These are phyloP conservation scores for Cephalotes varians DNA, from an alignment of 2,888 invertebrate species.

Conservation along the genomic window DNA sequence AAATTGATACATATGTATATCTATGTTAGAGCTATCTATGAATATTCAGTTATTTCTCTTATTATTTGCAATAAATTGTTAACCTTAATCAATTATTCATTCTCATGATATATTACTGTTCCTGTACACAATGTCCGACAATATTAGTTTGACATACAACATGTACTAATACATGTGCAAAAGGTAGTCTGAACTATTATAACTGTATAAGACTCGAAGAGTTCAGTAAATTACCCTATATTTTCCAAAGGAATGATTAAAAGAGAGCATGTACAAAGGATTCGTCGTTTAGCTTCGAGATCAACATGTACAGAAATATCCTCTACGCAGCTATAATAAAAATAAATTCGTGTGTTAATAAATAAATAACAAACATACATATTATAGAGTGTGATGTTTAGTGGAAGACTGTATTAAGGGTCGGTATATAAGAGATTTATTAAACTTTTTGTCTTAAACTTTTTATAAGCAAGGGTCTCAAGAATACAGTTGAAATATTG, in stretches of 20 bases:
- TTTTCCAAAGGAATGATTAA: slow-evolving; percentile 62
- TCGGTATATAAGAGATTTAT: slow-evolving; percentile 73
- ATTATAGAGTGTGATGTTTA: slow-evolving; percentile 76
- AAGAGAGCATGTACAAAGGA: slow-evolving; percentile 67
- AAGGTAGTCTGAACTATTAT: slow-evolving; percentile 42
- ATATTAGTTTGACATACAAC: slow-evolving; percentile 48
- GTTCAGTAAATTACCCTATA: slow-evolving; percentile 27
- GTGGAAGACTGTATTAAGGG: slow-evolving; percentile 77
- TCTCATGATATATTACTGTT: slow-evolving; percentile 61
- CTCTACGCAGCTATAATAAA: slow-evolving; percentile 71
- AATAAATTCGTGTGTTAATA: slow-evolving; percentile 69
- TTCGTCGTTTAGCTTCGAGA: slow-evolving; percentile 59
- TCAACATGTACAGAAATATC: slow-evolving; percentile 73
- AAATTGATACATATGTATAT: slow-evolving; percentile 62
- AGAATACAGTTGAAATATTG: slow-evolving; percentile 70
- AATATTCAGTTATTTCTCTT: slow-evolving; percentile 63
- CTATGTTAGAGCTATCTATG: slow-evolving; percentile 51
- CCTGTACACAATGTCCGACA: slow-evolving; percentile 68
- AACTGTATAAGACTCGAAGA: slow-evolving; percentile 21
- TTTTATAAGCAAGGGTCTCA: slow-evolving; percentile 57
- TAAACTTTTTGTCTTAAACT: slow-evolving; percentile 56
- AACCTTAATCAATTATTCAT: slow-evolving; percentile 58
- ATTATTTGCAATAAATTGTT: slow-evolving; percentile 65
- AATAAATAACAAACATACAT: slow-evolving; percentile 76
- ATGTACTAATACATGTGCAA: slow-evolving; percentile 53